Conservation (phyloP, 2,113 vertebrate genomes). For the Rhynchomys soricoides region DNA sequence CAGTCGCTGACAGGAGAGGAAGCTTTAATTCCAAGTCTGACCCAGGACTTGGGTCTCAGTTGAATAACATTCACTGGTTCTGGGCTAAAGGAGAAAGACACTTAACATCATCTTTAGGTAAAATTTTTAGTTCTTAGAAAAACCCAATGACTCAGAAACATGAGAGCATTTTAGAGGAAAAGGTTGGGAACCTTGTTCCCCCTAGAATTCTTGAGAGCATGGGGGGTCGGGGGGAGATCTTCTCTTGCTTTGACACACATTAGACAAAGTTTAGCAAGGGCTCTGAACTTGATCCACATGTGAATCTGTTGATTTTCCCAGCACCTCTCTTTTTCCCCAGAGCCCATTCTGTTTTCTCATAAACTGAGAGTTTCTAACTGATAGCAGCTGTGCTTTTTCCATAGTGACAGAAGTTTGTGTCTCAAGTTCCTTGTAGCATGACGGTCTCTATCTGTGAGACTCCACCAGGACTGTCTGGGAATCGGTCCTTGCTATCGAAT, state of each 20-base stretch:
- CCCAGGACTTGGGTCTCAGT: background rate
- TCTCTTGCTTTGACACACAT: background rate
- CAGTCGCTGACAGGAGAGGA: background rate
- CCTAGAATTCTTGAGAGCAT: background rate
- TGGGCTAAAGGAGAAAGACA: background rate
- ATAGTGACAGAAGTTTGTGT: background rate
- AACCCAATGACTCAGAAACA: background rate
- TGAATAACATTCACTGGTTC: background rate
- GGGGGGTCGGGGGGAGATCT: too few relatives aligned
- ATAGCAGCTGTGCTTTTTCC: background rate
- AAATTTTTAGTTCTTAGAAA: conserved; percentile 21
- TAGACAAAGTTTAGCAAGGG: background rate
- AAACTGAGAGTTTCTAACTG: background rate
- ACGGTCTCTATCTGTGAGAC: background rate
- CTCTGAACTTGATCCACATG: background rate
- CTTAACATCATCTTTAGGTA: background rate
- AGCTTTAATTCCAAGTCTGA: conserved; percentile 42
- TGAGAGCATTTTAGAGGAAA: background rate
- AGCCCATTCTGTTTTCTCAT: background rate
- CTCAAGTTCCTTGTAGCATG: background rate
- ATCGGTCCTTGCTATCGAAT: background rate
- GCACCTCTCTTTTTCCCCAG: background rate
- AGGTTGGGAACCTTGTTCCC: background rate
- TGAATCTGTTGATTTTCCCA: background rate
- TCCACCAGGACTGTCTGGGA: background rate